Percentiles rank a stretch among this genome's conserved stretches.
Conservation (phyloP, 2,888 invertebrate species). For the Octodonta nipae region DNA sequence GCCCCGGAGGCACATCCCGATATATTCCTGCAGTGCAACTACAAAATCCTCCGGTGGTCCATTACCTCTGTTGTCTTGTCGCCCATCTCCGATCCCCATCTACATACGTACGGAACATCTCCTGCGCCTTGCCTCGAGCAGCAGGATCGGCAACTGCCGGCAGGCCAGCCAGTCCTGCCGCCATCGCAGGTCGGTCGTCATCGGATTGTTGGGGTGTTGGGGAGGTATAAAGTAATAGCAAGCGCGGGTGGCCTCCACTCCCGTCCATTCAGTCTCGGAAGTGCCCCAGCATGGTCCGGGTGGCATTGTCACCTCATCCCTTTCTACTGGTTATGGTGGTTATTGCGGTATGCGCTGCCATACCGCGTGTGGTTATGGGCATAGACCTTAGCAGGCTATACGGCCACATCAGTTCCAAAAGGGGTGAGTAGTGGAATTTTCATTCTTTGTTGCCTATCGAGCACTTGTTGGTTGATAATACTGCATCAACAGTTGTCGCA, state of each 20-base stretch:
- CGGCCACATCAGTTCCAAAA: slow-evolving; percentile 58
- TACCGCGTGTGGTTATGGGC: slow-evolving; percentile 53
- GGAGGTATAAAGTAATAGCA: slow-evolving; percentile 24
- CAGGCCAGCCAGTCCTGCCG: background rate
- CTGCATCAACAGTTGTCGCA: slow-evolving; percentile 25
- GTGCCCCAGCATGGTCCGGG: slow-evolving; percentile 32
- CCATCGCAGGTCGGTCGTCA: slow-evolving; percentile 11
- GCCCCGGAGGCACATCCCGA: too few relatives aligned
- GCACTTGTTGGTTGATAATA: slow-evolving; percentile 19
- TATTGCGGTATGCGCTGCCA: slow-evolving; percentile 49
- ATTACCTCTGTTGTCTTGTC: too few relatives aligned
- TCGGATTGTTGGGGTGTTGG: slow-evolving; percentile 9
- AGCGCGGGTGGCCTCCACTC: slow-evolving; percentile 26
- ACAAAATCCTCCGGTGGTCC: too few relatives aligned
- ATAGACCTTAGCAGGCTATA: slow-evolving; percentile 72
- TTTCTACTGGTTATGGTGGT: slow-evolving; percentile 39
- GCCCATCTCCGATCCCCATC: too few relatives aligned
- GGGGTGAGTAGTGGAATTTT: slow-evolving; percentile 44
- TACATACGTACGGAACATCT: too few relatives aligned
- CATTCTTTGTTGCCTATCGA: slow-evolving; percentile 5
- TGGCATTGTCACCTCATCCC: slow-evolving; percentile 32
- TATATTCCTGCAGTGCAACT: too few relatives aligned
- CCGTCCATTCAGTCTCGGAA: slow-evolving; percentile 22
- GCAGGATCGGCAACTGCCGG: background rate
- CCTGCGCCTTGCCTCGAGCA: too few relatives aligned